Evolutionary conservation across 2,888 invertebrate species (phyloP), one percentile per base, ranked within the genome.

Genomic region (Ophioninae sp.): DNA sequence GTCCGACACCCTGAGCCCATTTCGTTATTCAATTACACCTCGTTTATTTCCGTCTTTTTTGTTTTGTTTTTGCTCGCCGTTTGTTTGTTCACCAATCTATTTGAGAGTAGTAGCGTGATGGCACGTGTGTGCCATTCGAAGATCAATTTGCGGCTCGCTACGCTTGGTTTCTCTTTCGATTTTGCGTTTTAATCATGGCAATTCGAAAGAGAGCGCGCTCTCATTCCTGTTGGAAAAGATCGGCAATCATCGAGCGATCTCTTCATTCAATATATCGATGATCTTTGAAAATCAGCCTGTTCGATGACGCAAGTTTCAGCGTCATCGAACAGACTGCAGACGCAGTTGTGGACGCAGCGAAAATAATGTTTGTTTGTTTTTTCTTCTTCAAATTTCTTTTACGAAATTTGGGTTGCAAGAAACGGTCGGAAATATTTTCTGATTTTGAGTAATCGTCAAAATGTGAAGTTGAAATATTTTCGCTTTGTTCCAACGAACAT

Each of bases 21-120:
- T 84, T 76, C 79, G 84, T 84, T 84, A 84, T 84, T 82, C 76
- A 84, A 82, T 84, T 82, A 79, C 76, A 13, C 75, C 69, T 75
- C 57, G 50, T 30, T 30, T 30, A 30, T 30, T 30, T 30, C 50
- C 67, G 68, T 39, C 20, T 21, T 10, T 17, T 17, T 57, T 61
- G n/a, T 50, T 79, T 67, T 65, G 7, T 39, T 65, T 59, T 59
- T 37, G 50, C 23, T 65, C 23, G n/a, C 30, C 56, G 50, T 41
- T 65, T 41, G 30, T 44, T 67, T 50, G 39, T 76, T n/a, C 37
- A n/a, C 6, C 57, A 17, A 37, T 8, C 75, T 57, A 56, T 8
- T 57, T 67, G 7, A 21, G 65, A 69, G 75, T 37, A 23, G 23
- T 50, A 74, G 64, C 64, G 56, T 74, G 50, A 20, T n/a, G 64